Percentiles rank a stretch among this genome's conserved stretches.
Conservation (phyloP, 2,888 invertebrate species). For the Drosophila phalerata region DNA sequence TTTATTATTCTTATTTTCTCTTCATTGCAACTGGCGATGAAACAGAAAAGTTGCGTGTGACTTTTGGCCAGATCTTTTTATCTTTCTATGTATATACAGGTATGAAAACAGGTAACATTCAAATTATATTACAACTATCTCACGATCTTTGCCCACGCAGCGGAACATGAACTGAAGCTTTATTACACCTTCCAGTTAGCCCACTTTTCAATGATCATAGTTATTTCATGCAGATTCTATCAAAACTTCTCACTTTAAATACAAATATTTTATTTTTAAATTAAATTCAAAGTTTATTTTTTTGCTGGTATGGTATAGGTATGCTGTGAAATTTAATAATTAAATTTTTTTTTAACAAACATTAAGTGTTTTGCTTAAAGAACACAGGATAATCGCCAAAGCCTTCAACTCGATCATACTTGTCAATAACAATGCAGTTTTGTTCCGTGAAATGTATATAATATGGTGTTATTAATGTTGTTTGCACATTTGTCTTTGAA, state of each 20-base stretch:
- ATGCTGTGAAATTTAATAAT: too few relatives aligned
- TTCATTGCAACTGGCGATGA: conserved; percentile 24
- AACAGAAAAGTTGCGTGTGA: conserved; percentile 45
- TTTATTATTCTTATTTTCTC: conserved; percentile 2
- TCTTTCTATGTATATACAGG: conserved; percentile 12
- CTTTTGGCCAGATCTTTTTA: conserved; percentile 36
- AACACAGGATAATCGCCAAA: too few relatives aligned
- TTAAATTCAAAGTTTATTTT: neutral
- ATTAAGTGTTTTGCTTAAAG: too few relatives aligned
- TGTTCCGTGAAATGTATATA: neutral
- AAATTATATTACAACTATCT: conserved; percentile 42
- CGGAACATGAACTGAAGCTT: conserved; percentile 26
- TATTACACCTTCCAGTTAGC: conserved; percentile 1
- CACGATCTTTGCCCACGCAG: conserved; percentile 44
- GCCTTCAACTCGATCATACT: neutral
- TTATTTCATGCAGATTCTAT: neutral
- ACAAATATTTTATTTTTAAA: neutral
- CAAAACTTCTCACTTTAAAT: neutral
- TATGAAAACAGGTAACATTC: neutral
- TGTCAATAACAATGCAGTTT: neutral
- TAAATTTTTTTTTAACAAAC: too few relatives aligned
- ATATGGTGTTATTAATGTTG: neutral
- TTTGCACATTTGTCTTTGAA: neutral
- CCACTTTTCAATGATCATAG: neutral
- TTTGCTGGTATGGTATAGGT: too few relatives aligned